Evolutionary conservation across 2,888 invertebrate genomes (phyloP), one percentile per base, ranked within the genome.

Genomic region (Tetranychus piercei): DNA sequence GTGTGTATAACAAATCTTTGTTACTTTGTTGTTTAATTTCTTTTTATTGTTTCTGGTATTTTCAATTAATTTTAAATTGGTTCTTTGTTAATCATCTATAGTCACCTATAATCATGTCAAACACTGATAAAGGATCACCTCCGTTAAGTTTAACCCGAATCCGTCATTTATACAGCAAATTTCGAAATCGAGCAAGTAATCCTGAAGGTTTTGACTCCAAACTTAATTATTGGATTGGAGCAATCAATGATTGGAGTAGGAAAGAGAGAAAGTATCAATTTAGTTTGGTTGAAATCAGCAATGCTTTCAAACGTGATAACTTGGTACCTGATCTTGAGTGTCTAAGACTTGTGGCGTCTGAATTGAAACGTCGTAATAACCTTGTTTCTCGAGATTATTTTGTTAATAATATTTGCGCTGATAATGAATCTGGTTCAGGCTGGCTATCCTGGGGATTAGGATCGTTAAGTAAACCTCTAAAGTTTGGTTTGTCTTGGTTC

Each of bases 181-280:
- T 76, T 69, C 71, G 75, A 71, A 70, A 34, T 15, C 73, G 75
- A 43, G 75, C 75, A 45, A 75, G 75, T 20, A 78, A 78, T 69
- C 78, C 78, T 6, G 78, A 78, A 74, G 78, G 78, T 15, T 78
- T 77, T 75, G 78, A 77, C 67, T 73, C 74, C 1, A 78, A 78
- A 73, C 76, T 78, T 74, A 78, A 78, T 23, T 77, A 77, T 74
- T 78, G 78, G 78, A 75, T 73, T 34, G 76, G 64, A 65, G 71
- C 75, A 6, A 78, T 78, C 64, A 77, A 75, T 23, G 45, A 74
- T 20, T 76, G 73, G 75, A 75, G 75, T 44, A 18, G 67, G 18
- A 43, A 71, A 7, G 44, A 67, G 18, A 65, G 67, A 44, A 55
- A 23, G 9, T 75, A 75, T 43, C 71, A 67, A 18, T 73, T 76